Conservation (phyloP, 2,797 vertebrate genomes). For the Cercopithecus hamlyni region DNA sequence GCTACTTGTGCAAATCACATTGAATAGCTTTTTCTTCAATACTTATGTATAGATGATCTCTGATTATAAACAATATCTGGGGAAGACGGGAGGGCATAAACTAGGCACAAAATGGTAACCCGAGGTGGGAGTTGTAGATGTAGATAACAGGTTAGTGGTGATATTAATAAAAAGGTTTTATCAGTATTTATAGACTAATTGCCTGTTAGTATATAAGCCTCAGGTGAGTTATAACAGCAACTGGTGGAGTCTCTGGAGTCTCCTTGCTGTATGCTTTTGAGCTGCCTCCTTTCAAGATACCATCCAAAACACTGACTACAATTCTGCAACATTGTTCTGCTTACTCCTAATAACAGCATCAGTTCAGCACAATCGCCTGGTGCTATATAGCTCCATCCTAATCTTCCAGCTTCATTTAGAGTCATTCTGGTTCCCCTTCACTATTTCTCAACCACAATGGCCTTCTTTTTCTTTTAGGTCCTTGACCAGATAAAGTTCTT, state of each 20-base stretch:
- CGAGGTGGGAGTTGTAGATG: background rate
- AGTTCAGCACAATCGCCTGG: background rate
- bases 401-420: background rate
- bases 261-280: background rate
- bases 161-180: background rate
- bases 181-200: background rate
- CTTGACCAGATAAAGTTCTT: background rate
- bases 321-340: background rate
- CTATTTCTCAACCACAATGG: background rate
- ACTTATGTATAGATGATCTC: background rate
- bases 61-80: background rate
- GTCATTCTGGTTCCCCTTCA: background rate
- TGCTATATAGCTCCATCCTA: background rate
- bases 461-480: background rate
- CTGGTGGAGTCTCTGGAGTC: background rate
- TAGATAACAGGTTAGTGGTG: background rate
- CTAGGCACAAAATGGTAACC: background rate
- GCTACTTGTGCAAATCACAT: background rate
- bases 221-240: background rate
- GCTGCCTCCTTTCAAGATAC: background rate
- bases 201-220: background rate
- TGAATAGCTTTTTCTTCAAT: background rate
- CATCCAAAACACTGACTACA: background rate
- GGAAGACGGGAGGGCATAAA: background rate
- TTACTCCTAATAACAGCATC: background rate